Percentiles rank a stretch among this genome's conserved stretches.
Conservation (phyloP, 1,140 invertebrate species). For the Nylanderia fulva region DNA sequence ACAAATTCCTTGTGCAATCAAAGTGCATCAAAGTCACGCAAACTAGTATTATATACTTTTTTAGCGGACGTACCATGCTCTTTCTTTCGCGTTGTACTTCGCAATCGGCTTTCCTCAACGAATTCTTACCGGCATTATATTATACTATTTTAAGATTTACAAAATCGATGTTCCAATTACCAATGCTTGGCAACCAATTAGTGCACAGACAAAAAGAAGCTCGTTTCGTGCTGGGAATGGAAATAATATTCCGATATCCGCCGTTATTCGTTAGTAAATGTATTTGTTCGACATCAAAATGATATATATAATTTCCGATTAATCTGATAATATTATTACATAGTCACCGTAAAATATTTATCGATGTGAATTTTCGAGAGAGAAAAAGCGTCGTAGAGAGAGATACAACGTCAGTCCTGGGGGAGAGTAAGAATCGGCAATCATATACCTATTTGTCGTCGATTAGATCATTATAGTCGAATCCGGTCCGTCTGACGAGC, state of each 20-base stretch:
- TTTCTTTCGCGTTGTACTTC: not conserved
- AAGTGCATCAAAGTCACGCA: conserved; percentile 27
- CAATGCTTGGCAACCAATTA: conserved; percentile 5
- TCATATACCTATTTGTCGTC: conserved; percentile 38
- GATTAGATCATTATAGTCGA: conserved; percentile 49
- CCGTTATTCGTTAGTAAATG: not conserved
- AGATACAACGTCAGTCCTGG: not conserved
- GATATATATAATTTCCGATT: not conserved
- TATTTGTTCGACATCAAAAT: not conserved
- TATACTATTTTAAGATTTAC: conserved; percentile 7
- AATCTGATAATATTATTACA: not conserved
- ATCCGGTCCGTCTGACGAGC: conserved; percentile 44
- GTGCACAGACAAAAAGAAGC: not conserved
- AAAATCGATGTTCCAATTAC: conserved; percentile 37
- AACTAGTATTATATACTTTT: conserved; percentile 28
- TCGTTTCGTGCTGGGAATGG: not conserved
- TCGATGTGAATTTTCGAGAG: not conserved
- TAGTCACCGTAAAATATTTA: not conserved
- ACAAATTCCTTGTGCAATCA: not conserved
- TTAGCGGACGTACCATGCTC: not conserved
- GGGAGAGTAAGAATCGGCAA: conserved; percentile 20
- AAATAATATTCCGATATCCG: conserved; percentile 16
- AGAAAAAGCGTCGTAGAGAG: too few relatives aligned
- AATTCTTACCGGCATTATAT: not conserved
- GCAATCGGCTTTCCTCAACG: conserved; percentile 6